Base-by-base conservation (phyloP, 2,113 vertebrate species). In the Oenanthe oenanthe region DNA sequence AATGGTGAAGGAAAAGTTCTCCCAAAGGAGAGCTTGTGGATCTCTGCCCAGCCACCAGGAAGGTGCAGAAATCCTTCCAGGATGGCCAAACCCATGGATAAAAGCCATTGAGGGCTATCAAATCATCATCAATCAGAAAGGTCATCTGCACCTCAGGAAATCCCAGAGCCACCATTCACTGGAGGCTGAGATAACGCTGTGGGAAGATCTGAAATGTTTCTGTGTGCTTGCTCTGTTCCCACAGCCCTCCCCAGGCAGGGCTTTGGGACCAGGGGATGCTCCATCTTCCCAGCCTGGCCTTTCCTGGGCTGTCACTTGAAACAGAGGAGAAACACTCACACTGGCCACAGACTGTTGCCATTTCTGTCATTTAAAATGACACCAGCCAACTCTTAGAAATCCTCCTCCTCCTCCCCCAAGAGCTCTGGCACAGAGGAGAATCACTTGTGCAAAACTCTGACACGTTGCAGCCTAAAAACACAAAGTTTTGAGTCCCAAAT, bases 401-500 rank as follows among this genome's bases (percentile, higher is more conserved):
- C 29, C 29, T 31, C 53, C 28, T 31, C 51, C 29, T 56, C 18
- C 29, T 54, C 53, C 34, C 25, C 20, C n/a, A 24, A 17, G 40
- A 53, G 12, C 21, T 70, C 21, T 0, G 1, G 34, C 47, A 50
- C 11, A 10, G 22, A 38, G 26, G 8, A 43, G 29, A 82, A 51
- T 14, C 2, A 2, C 20, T n/a, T n/a, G 26, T 61, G 40, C 38
- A 72, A 34, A 71, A 62, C 51, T 48, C 50, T 16, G 8, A 10
- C 0, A 0, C 17, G n/a, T 34, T 38, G 14, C 3, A 68, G 42
- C 17, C 61, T 14, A 40, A 73, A 72, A 14, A 0, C 9, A 12
- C 1, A 10, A 40, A 36, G 72, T 7, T 83, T 62, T 54, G 17
- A 45, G 67, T 17, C 57, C n/a, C 17, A 89, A 40, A 7, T 1